Conservation (phyloP, 2,113 vertebrate species). For the Centropus bengalensis region DNA sequence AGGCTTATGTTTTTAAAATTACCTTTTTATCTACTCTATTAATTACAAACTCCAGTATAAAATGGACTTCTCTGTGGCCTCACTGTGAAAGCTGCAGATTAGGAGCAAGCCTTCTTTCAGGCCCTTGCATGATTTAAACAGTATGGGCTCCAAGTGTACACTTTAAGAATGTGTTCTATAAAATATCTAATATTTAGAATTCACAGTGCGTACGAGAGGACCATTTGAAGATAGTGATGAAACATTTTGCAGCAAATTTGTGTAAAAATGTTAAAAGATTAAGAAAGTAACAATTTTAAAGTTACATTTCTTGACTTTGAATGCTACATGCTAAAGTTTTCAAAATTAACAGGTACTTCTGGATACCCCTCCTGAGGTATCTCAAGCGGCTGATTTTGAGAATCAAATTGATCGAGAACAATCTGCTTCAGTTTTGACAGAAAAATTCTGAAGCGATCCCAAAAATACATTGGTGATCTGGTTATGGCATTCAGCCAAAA, state of each 20-base stretch:
- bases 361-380: neutral
- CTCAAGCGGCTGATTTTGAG: neutral
- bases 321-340: neutral
- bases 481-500: neutral
- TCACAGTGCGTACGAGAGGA: neutral
- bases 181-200: neutral
- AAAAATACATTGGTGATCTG: neutral
- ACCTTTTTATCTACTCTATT: conserved; percentile 55
- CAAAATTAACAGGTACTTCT: neutral
- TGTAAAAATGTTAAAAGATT: neutral
- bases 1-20: conserved; percentile 49
- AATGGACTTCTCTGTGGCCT: conserved; percentile 26
- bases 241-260: neutral
- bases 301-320: neutral
- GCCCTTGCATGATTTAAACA: conserved; percentile 12
- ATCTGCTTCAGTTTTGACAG: neutral
- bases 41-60: conserved; percentile 49
- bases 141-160: neutral
- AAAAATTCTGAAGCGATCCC: neutral
- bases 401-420: no score
- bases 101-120: conserved; percentile 20
- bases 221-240: neutral
- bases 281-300: neutral
- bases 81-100: conserved; percentile 28
- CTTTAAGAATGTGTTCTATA: neutral